Base-by-base conservation (phyloP, 64 coral and sea anemone species). In the Dendronephthya gigantea region DNA sequence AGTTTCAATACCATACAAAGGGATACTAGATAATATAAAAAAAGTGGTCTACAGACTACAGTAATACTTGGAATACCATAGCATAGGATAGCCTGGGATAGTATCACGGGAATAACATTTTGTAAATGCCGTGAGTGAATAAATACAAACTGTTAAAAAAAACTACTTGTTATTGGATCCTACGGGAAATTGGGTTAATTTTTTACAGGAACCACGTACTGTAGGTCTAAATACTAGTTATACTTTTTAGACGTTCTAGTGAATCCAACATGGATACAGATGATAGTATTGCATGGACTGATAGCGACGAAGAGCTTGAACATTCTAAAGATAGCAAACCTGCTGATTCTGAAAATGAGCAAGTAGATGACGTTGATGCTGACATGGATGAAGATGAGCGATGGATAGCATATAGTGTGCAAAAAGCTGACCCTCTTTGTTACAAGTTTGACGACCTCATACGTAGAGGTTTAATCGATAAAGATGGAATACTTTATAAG, bases 341-440 rank as follows among this genome's bases (percentile, higher is more conserved):
- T 50, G 35, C 27, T 84, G 83, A 84, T 84, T 84, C 83, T 28
- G 83, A 49, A 50, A 50, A 84, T 31, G 50, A 50, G 32, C 38
- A 52, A 33, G 83, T 48, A n/a, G 40, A n/a, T 31, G 43, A 43
- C 28, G 43, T 23, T 48, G 50, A 52, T 51, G 43, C 14, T 49
- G 83, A 84, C 32, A 38, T 48, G 23, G 83, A 84, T n/a, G 83
- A 84, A 34, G 83, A 84, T 25, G 83, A 84, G 31, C 48, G 4
- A 49, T 84, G 83, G 83, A 30, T 31, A 32, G 83, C 83, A 50
- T 84, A 86, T 58, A 86, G 84, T 52, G 56, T 86, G 35, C 34
- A 86, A 65, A 86, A 43, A 86, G 84, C 84, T 65, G 84, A 86
- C 59, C 58, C 84, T 37, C 50, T 86, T 86, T 62, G 84, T 85